phyloP scores from a whole-genome alignment of 2,797 vertebrate species.

The Cichlasoma orientale region DNA sequence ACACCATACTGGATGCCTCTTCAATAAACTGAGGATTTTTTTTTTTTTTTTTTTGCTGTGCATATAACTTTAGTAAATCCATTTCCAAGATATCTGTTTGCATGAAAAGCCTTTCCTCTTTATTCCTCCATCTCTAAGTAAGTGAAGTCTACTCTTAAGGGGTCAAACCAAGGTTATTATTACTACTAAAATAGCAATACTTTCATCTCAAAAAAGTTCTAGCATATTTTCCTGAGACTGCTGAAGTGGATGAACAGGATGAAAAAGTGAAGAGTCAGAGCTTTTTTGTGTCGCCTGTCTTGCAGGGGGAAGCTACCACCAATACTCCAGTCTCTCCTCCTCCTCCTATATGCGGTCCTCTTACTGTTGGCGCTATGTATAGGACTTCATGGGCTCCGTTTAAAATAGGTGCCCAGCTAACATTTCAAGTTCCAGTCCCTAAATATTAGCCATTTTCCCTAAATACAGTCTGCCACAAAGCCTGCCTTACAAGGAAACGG shows the following conservation, averaged over 20 bases:
- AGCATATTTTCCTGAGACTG: slow-evolving; percentile 15
- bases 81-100: background rate
- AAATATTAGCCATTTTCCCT: slow-evolving; percentile 88
- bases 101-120: background rate
- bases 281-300: slow-evolving; percentile 65
- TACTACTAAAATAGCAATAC: background rate
- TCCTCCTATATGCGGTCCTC: slow-evolving; percentile 77
- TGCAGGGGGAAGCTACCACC: slow-evolving; percentile 52
- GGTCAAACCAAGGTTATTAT: background rate
- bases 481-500: slow-evolving; percentile 84
- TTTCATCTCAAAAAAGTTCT: slow-evolving; percentile 4
- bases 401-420: slow-evolving; percentile 86
- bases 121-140: background rate
- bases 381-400: slow-evolving; percentile 76
- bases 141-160: background rate
- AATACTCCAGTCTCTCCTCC: slow-evolving; percentile 57
- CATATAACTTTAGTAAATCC: background rate
- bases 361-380: slow-evolving; percentile 83
- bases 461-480: slow-evolving; percentile 86
- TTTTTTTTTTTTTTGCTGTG: background rate
- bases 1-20: background rate
- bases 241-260: slow-evolving; percentile 50
- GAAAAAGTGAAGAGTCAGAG: slow-evolving; percentile 59
- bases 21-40: background rate
- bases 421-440: slow-evolving; percentile 86